A percentile compares a stretch with the other conserved stretches of the same genome.
phyloP scores from a whole-genome alignment of 35 echinoderm and acorn worm genomes.

The Patiria miniata region DNA sequence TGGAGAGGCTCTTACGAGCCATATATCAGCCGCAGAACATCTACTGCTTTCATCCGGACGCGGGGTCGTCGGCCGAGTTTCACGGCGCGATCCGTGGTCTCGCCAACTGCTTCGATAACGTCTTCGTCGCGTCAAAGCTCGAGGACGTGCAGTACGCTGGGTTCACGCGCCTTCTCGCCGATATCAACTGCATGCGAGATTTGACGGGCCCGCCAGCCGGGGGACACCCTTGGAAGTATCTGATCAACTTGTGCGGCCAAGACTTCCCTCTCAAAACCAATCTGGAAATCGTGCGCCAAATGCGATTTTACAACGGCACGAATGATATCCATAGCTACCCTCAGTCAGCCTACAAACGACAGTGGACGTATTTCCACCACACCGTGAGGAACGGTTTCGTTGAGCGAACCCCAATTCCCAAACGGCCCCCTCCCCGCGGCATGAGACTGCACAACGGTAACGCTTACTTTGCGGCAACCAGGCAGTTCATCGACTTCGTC shows the following conservation, averaged over 20 bases:
- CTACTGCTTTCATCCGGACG: conserved; percentile 71
- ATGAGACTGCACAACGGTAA: conserved; percentile 66
- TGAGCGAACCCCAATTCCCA: not conserved
- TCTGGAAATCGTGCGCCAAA: conserved; percentile 71
- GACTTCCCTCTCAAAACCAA: conserved; percentile 92
- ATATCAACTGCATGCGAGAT: conserved; percentile 83
- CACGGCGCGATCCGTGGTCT: conserved; percentile 44
- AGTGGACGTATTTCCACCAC: conserved; percentile 26
- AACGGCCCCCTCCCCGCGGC: conserved; percentile 61
- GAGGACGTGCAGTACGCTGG: conserved; percentile 54
- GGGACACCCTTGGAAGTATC: conserved; percentile 49
- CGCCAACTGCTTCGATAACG: conserved; percentile 69
- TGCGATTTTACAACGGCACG: conserved; percentile 47
- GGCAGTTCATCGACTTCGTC: conserved; percentile 54
- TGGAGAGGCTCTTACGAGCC: conserved; percentile 51
- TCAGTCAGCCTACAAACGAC: not conserved
- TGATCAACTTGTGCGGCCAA: conserved; percentile 67
- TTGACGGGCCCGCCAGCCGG: not conserved
- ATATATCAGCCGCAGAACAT: conserved; percentile 86
- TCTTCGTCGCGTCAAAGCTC: conserved; percentile 62
- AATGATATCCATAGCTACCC: conserved; percentile 46
- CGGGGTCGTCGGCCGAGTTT: conserved; percentile 43
- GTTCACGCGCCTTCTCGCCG: conserved; percentile 41
- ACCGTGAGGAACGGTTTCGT: conserved; percentile 25
- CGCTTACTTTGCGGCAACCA: conserved; percentile 48